Conservation (phyloP, 2,113 vertebrate genomes). For the Notechis scutatus region DNA sequence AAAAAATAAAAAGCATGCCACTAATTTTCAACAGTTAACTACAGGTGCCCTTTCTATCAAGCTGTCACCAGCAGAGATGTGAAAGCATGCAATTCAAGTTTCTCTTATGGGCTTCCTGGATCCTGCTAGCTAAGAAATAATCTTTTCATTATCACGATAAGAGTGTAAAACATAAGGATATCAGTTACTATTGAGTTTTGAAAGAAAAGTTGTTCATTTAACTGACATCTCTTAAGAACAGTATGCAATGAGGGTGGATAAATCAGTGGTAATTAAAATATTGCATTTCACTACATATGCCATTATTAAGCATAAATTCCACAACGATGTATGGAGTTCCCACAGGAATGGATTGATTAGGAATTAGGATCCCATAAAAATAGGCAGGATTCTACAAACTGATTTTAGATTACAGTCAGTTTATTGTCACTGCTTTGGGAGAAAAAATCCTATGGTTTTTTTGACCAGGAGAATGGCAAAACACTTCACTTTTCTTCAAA, state of each 20-base stretch:
- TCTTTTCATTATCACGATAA: slow-evolving; percentile 44
- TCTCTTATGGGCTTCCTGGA: slow-evolving; percentile 59
- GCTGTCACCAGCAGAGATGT: slow-evolving; percentile 56
- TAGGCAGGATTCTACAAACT: background rate
- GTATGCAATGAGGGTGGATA: background rate
- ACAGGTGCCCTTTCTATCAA: slow-evolving; percentile 63
- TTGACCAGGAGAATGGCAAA: background rate
- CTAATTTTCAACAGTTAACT: slow-evolving; percentile 56
- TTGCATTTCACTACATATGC: background rate
- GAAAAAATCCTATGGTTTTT: background rate
- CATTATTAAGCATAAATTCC: background rate
- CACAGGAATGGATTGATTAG: background rate
- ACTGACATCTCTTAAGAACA: slow-evolving; percentile 22
- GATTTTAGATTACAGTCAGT: background rate
- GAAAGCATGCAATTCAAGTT: slow-evolving; percentile 58
- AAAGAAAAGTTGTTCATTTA: slow-evolving; percentile 29
- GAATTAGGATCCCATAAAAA: background rate
- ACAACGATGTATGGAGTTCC: background rate
- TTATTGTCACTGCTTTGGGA: background rate
- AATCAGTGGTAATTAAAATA: background rate
- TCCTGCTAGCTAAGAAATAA: slow-evolving; percentile 54
- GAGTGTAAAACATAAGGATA: slow-evolving; percentile 61
- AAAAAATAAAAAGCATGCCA: slow-evolving; percentile 28
- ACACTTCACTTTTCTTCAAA: background rate
- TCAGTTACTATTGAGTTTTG: slow-evolving; percentile 42